A percentile compares a stretch with the other conserved stretches of the same genome.
Conservation (phyloP, 2,888 invertebrate species). For the Plagodis dolabraria region DNA sequence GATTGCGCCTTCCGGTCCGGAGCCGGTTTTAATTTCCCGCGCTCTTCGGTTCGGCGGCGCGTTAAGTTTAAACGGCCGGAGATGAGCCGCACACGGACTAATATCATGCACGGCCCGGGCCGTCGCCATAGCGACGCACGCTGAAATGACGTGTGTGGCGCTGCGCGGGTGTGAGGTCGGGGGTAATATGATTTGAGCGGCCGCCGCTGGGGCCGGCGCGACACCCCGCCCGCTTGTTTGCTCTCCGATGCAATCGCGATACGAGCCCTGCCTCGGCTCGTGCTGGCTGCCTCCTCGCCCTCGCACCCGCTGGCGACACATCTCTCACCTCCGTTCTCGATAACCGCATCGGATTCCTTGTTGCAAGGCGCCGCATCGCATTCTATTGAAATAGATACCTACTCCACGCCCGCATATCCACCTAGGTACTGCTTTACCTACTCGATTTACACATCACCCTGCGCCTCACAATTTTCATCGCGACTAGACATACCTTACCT, state of each 20-base stretch:
- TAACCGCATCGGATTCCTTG: conserved; percentile 84
- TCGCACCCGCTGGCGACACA: conserved; percentile 61
- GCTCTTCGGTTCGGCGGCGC: conserved; percentile 65
- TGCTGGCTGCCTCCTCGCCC: conserved; percentile 46
- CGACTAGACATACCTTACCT: conserved; percentile 47
- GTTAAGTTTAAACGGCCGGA: conserved; percentile 82
- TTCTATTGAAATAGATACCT: conserved; percentile 82
- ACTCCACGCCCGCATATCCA: conserved; percentile 61
- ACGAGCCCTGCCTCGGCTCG: conserved; percentile 53
- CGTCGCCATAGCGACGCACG: conserved; percentile 88
- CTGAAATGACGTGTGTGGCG: conserved; percentile 87
- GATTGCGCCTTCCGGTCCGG: conserved; percentile 77
- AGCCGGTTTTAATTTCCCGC: conserved; percentile 82
- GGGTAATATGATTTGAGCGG: conserved; percentile 84
- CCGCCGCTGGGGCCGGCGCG: conserved; percentile 59
- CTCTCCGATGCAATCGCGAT: conserved; percentile 85
- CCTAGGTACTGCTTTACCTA: conserved; percentile 59
- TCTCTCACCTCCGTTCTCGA: conserved; percentile 80
- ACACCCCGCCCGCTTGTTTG: conserved; percentile 83
- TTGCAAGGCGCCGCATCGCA: conserved; percentile 73
- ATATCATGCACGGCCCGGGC: conserved; percentile 86
- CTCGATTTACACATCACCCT: conserved; percentile 67
- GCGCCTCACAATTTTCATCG: conserved; percentile 58
- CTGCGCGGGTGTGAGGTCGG: conserved; percentile 72
- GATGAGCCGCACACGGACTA: conserved; percentile 82